These are phyloP conservation scores for Beroe forskalii DNA, from an alignment of 37 sponge, comb jelly and placozoan species.

Conservation along the genomic window DNA sequence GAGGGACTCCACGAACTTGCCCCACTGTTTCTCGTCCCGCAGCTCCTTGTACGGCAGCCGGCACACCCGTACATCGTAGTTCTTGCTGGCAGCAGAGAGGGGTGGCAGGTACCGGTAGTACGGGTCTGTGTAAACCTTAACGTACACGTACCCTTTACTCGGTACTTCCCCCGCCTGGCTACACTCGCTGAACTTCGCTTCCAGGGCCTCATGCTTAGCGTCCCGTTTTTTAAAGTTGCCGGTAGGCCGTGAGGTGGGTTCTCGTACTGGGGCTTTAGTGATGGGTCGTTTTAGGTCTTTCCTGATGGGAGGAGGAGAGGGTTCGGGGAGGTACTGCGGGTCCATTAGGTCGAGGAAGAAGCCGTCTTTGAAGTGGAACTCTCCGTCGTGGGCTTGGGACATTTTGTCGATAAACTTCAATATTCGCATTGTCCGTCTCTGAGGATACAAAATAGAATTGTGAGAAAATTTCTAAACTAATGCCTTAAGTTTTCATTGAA, in stretches of 20 bases:
- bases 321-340: conserved; percentile 14
- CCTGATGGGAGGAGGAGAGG: background rate
- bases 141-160: conserved; percentile 16
- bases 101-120: conserved; percentile 49
- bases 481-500: no score
- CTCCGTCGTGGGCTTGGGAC: background rate
- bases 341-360: conserved; percentile 56
- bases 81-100: conserved; percentile 35
- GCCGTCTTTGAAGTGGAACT: conserved; percentile 59
- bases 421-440: conserved; percentile 43
- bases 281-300: conserved; percentile 40
- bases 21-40: conserved; percentile 39
- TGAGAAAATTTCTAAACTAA: no score
- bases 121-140: conserved; percentile 42
- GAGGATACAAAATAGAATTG: no score
- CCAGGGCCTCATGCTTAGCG: background rate
- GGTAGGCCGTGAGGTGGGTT: background rate
- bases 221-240: conserved; percentile 21
- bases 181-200: conserved; percentile 13
- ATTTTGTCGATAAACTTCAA: conserved; percentile 40
- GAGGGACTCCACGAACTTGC: conserved; percentile 52
- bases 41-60: conserved; percentile 16
- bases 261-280: background rate
- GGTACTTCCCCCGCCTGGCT: conserved; percentile 17
- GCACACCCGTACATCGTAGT: conserved; percentile 8